A percentile compares a stretch with the other conserved stretches of the same genome.
phyloP scores from a whole-genome alignment of 2,888 invertebrate species.

The Galeruca laticollis region DNA sequence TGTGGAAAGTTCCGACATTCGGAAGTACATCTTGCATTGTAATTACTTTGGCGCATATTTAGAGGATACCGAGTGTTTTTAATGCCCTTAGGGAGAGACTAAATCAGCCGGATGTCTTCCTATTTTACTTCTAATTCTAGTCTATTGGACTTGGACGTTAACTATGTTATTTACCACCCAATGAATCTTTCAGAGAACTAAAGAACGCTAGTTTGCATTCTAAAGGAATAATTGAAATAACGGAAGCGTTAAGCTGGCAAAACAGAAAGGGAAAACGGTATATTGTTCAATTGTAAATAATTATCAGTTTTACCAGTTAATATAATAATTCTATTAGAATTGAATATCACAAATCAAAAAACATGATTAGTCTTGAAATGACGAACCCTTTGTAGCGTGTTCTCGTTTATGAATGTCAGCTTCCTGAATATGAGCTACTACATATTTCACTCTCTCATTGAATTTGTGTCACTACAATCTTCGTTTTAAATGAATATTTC shows the following conservation, averaged over 20 bases:
- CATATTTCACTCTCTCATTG: too few species aligned
- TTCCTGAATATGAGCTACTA: too few species aligned
- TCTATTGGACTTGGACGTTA: constrained; percentile 54
- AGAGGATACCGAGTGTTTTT: constrained; percentile 64
- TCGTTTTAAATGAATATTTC: too few species aligned
- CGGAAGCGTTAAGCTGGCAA: not conserved
- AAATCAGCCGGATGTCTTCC: constrained; percentile 62
- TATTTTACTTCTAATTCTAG: constrained; percentile 62
- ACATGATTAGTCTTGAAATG: too few species aligned
- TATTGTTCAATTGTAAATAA: too few species aligned
- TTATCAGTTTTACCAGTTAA: too few species aligned
- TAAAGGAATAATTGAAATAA: not conserved
- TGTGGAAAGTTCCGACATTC: constrained; percentile 58
- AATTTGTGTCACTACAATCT: too few species aligned
- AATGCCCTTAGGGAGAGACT: constrained; percentile 61
- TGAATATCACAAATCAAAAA: too few species aligned
- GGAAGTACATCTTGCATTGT: constrained; percentile 59
- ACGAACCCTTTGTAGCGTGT: too few species aligned
- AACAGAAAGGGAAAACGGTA: too few species aligned
- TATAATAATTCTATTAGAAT: too few species aligned
- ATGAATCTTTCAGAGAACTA: constrained; percentile 47
- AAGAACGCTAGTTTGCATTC: constrained; percentile 14
- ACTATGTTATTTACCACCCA: constrained; percentile 42
- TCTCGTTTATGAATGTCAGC: too few species aligned
- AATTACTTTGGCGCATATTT: constrained; percentile 65